Base-by-base conservation (phyloP, 1,140 invertebrate genomes). In the Camponotus vicinus region DNA sequence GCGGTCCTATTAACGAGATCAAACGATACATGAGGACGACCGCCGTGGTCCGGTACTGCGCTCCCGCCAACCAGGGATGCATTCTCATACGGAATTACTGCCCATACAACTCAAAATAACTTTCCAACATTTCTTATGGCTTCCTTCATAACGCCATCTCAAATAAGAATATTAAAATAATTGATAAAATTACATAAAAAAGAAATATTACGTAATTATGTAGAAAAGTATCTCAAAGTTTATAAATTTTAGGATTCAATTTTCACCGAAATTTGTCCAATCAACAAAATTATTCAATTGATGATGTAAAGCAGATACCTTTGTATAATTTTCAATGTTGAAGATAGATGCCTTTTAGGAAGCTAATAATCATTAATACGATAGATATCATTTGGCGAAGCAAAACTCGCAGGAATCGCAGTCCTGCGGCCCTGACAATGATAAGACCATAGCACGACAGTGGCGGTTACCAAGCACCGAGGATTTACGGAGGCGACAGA, bases 1-100 rank as follows among this genome's bases (percentile, higher is more conserved):
- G 92, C 92, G 90, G 92, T 92, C 92, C 92, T 93, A 93, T 93
- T 93, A 93, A 93, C 92, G 92, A 93, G 92, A 93, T 93, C 92
- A 92, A 93, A 93, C 92, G 92, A 93, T 93, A 93, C 92, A 93
- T 79, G 91, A 77, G 85, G 86, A 93, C 92, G 89, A 93, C 91
- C 90, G 91, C 91, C 91, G 87, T 91, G 89, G 87, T 89, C 91
- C 85, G 88, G 89, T 91, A 90, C 89, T 87, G 86, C 73, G 86
- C 90, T 91, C 91, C 89, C 73, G 80, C 87, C 86, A 92, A 85
- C 88, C 91, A 92, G 89, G 90, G 89, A 90, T 87, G 91, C 79
- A 90, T 85, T 76, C 86, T 86, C 82, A 8, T 34, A 32, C 80
- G 64, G 37, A 71, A 86, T 57, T 75, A 75, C 52, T 77, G 8